Conservation (phyloP, 2,888 invertebrate species). For the Nysson spinosus region DNA sequence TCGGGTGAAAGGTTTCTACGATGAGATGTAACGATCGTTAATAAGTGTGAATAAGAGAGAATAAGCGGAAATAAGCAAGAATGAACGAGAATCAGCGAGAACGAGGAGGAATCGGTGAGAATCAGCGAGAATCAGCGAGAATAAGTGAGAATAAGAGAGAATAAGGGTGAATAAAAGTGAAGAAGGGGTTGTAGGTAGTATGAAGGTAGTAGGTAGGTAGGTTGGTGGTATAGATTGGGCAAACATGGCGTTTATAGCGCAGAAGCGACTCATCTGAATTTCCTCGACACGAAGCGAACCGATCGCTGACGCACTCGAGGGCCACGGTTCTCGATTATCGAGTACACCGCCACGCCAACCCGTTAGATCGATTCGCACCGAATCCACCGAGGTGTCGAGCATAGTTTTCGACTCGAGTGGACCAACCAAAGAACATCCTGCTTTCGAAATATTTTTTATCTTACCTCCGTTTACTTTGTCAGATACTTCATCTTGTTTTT, state of each 20-base stretch:
- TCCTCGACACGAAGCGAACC: slow-evolving; percentile 43
- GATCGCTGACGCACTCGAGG: slow-evolving; percentile 23
- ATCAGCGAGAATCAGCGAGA: no score
- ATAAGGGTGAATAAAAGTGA: slow-evolving; percentile 42
- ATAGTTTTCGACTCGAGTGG: slow-evolving; percentile 24
- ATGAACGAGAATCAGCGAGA: no score
- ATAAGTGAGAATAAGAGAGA: slow-evolving; percentile 3
- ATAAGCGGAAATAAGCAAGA: no score
- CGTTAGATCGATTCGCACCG: slow-evolving; percentile 31
- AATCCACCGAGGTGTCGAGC: slow-evolving; percentile 29
- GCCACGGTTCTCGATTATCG: slow-evolving; percentile 40
- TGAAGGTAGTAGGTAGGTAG: slow-evolving; percentile 29
- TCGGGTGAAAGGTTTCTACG: no score
- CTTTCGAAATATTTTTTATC: background rate
- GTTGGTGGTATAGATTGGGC: slow-evolving; percentile 58
- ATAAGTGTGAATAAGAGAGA: no score
- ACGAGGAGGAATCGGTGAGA: no score
- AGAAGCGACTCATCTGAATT: slow-evolving; percentile 54
- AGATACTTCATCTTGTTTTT: no score
- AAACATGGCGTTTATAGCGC: slow-evolving; percentile 58
- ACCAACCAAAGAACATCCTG: background rate
- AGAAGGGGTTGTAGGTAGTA: slow-evolving; percentile 33
- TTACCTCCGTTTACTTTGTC: background rate
- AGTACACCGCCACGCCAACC: slow-evolving; percentile 26
- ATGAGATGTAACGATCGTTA: no score